Evolutionary conservation across 2,888 invertebrate species (phyloP), one percentile per base, ranked within the genome.

Genomic region (Hirudinaria manillensis): DNA sequence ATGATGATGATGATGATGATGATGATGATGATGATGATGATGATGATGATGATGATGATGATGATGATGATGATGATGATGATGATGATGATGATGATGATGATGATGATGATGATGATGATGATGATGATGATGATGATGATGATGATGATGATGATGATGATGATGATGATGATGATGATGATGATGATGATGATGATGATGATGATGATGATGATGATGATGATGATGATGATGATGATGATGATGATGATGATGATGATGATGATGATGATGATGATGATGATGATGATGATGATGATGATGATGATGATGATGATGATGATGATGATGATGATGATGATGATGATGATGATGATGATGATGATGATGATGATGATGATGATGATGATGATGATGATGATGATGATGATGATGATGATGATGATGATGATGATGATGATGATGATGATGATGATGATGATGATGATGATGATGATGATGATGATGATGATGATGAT

Each of bases 1-100:
- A 74, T 65, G 66, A 66, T 65, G 32, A 36, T 74, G 61, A 72
- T 56, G 72, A 72, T 56, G 61, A 72, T 56, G 61, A 72, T 56
- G 61, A 72, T 67, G 66, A 32, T 65, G 55, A 74, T 74, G 74
- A 74, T 74, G 45, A 74, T 65, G 66, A 66, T 65, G 32, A 36
- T 74, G 61, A 72, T 56, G 72, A 72, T 56, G 61, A 72, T 56
- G 61, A 72, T 56, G 61, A 72, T 67, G 66, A 32, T 65, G 55
- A 74, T 74, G 74, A 74, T 74, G 45, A 74, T 65, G 66, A 66
- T 65, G 32, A 36, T 74, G 61, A 72, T 56, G 72, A 72, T 56
- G 61, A 72, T 56, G 61, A 72, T 56, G 61, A 72, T 67, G 66
- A 32, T 65, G 55, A 74, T 74, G 74, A 74, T 74, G 45, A 74